phyloP scores from a whole-genome alignment of 2,113 vertebrate genomes.

The Phocoena phocoena region DNA sequence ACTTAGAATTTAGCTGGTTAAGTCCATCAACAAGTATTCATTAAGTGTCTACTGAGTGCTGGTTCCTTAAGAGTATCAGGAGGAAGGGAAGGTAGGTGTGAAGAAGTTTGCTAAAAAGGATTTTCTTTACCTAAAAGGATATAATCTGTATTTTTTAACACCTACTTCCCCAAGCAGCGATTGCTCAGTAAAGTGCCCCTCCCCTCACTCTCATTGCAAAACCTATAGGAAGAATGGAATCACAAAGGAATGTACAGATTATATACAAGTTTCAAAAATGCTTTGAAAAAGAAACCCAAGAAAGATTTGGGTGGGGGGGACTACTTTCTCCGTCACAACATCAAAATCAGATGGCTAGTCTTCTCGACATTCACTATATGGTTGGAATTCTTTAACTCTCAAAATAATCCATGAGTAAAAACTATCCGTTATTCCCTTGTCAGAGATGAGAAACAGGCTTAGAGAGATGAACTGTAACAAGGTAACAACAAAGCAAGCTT shows the following conservation, averaged over 20 bases:
- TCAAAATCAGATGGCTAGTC: not conserved
- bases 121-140: not conserved
- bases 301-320: not conserved
- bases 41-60: not conserved
- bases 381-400: not conserved
- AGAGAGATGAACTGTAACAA: not conserved
- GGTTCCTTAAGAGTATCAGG: not conserved
- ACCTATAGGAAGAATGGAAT: not conserved
- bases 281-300: not conserved
- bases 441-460: not conserved
- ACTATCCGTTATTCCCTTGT: not conserved
- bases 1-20: not conserved
- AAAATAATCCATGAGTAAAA: not conserved
- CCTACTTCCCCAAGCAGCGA: not conserved
- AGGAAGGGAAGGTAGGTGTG: not conserved
- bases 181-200: not conserved
- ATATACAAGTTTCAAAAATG: not conserved
- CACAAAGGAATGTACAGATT: not conserved
- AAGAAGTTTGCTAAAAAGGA: not conserved
- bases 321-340: not conserved
- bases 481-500: not conserved
- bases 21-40: not conserved
- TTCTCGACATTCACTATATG: not conserved
- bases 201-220: not conserved
- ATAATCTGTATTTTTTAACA: not conserved